Base-by-base conservation (phyloP, 2,113 vertebrate genomes). In the Silurus asotus region DNA sequence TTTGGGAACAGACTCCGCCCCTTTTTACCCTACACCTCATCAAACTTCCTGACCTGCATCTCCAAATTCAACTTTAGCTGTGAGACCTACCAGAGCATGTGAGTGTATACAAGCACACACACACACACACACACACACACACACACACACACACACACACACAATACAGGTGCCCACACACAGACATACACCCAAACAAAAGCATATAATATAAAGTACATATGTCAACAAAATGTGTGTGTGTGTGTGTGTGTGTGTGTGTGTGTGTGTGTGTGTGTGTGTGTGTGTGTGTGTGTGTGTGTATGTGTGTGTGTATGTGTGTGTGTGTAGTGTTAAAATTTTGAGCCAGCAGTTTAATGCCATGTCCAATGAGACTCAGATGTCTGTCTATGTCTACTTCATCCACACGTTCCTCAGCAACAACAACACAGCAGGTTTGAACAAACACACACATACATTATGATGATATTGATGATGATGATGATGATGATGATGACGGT, bases 41-140 rank as follows among this genome's bases (percentile, higher is more conserved):
- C 53, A 0, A 58, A 86, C 51, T 95, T 95, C 91, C 91, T 96
- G 67, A 93, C 92, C 76, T 92, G 64, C 88, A 84, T 95, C 0
- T 0, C 74, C 84, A 88, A 88, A 4, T 90, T 5, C 37, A 77
- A 11, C 15, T 23, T 94, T 2, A 92, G 87, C 14, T 95, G 94
- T 88, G 90, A 74, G 78, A 89, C 90, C 87, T 95, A 88, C 90
- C 93, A 93, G 81, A 81, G 53, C 0, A 87, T 94, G 94, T 95
- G 82, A 89, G 91, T 92, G 13, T 2, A 55, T 37, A 75, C 72
- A 48, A 58, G 56, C 79, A 61, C 76, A 78, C n/a, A 82, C 77
- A 84, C 59, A 74, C 88, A 65, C 64, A 80, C 83, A 75, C 19
- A 77, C 37, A 88, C 58, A 83, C 49, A 51, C 25, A 69, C 14